These are phyloP conservation scores for Hypsopygia costalis DNA, from an alignment of 2,888 invertebrate species.

Conservation along the genomic window DNA sequence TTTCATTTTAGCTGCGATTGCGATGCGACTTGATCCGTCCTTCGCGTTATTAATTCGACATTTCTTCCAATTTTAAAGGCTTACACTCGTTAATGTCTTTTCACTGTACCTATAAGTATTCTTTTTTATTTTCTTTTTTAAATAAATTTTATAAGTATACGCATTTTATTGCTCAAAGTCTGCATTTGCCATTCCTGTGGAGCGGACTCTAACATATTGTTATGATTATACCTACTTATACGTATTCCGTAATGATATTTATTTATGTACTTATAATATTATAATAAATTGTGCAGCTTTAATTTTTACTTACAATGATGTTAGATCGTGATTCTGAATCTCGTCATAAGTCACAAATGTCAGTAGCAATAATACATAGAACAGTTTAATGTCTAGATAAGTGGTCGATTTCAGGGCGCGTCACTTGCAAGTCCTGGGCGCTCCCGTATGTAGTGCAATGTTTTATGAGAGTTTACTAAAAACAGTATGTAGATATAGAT, in stretches of 20 bases:
- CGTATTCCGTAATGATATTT: constrained; percentile 67
- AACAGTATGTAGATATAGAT: constrained; percentile 27
- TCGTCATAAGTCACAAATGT: constrained; percentile 80
- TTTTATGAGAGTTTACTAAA: constrained; percentile 39
- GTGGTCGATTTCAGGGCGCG: constrained; percentile 35
- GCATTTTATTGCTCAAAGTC: constrained; percentile 72
- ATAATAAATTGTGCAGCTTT: constrained; percentile 78
- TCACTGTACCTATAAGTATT: constrained; percentile 53
- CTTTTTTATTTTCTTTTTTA: constrained; percentile 45
- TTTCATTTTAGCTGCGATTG: constrained; percentile 45
- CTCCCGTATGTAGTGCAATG: constrained; percentile 52
- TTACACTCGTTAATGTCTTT: constrained; percentile 70
- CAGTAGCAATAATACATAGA: constrained; percentile 74
- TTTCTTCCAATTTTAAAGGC: constrained; percentile 47
- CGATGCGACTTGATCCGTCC: constrained; percentile 40
- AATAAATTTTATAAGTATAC: constrained; percentile 44
- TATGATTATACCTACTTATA: constrained; percentile 57
- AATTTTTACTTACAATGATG: constrained; percentile 79
- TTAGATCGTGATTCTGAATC: constrained; percentile 80
- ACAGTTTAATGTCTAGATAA: constrained; percentile 58
- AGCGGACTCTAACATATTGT: constrained; percentile 63
- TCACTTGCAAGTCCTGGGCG: constrained; percentile 27
- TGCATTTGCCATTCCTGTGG: constrained; percentile 40
- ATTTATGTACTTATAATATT: constrained; percentile 67
- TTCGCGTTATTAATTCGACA: constrained; percentile 30